phyloP scores from a whole-genome alignment of 2,888 invertebrate species.

The Phortica okadai region DNA sequence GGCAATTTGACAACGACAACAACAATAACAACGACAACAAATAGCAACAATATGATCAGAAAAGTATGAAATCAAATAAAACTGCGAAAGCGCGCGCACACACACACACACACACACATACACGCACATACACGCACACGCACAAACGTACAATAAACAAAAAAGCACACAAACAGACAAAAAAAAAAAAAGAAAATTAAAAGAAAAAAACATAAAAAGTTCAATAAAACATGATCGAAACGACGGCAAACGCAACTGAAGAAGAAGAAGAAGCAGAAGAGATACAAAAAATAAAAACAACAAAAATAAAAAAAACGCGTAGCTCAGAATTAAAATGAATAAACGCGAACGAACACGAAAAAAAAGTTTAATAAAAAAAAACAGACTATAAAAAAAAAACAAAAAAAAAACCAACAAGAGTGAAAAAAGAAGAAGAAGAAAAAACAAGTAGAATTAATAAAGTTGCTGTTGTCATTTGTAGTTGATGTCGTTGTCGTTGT shows the following conservation, averaged over 20 bases:
- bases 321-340: neutral
- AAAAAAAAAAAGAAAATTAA: neutral
- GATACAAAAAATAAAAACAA: neutral
- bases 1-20: no score
- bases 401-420: neutral
- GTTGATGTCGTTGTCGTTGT: neutral
- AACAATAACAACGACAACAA: no score
- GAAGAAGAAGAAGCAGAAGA: neutral
- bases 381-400: neutral
- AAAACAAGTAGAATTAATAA: conserved; percentile 3
- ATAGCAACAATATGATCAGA: no score
- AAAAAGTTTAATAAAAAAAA: neutral
- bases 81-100: conserved; percentile 2
- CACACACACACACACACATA: neutral
- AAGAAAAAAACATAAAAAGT: neutral
- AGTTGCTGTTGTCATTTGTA: neutral
- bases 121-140: neutral
- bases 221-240: neutral
- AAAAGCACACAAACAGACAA: neutral
- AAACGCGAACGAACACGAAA: neutral
- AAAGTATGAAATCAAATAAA: no score
- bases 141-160: neutral
- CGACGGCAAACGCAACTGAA: neutral
- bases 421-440: neutral
- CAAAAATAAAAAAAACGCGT: neutral